Percentiles rank a stretch among this genome's conserved stretches.
Conservation (phyloP, 2,888 invertebrate genomes). For the Gerris lacustris region DNA sequence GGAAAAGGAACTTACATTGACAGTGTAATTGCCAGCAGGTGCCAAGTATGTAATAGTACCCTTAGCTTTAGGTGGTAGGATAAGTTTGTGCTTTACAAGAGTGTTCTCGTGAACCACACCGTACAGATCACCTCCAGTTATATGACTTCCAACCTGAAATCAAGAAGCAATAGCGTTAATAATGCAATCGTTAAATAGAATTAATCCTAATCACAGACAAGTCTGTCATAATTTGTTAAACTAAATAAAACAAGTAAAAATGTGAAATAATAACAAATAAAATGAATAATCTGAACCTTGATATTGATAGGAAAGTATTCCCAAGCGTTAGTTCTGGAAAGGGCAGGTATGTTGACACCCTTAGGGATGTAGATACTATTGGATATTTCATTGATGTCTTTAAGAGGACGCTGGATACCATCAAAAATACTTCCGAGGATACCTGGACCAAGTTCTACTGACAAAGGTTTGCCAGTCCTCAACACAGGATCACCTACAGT, state of each 20-base stretch:
- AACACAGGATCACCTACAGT: constrained; percentile 99
- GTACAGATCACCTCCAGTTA: constrained; percentile 96
- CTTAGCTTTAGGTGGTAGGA: constrained; percentile 86
- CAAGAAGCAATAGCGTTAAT: constrained; percentile 13
- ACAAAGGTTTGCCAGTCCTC: constrained; percentile 95
- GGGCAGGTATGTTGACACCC: constrained; percentile 88
- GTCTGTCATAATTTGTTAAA: background rate
- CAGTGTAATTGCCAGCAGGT: constrained; percentile 82
- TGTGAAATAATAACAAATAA: no score
- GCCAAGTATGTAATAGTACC: constrained; percentile 95
- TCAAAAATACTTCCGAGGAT: constrained; percentile 99
- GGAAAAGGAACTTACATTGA: constrained; percentile 54
- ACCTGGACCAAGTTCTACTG: constrained; percentile 90
- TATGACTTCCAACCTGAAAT: constrained; percentile 80
- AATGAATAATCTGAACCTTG: constrained; percentile 43
- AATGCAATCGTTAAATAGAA: constrained; percentile 5
- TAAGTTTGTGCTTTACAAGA: constrained; percentile 91
- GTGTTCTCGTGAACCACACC: constrained; percentile 95
- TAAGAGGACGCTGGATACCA: constrained; percentile 97
- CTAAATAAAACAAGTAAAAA: background rate
- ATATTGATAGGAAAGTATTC: constrained; percentile 79
- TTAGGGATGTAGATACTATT: constrained; percentile 98
- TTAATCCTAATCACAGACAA: no score
- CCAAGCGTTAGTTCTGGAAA: constrained; percentile 73
- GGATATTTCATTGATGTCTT: constrained; percentile 87